Evolutionary conservation across 2,888 invertebrate genomes (phyloP), one percentile per base, ranked within the genome.

Genomic region (Mycalesis mineus): DNA sequence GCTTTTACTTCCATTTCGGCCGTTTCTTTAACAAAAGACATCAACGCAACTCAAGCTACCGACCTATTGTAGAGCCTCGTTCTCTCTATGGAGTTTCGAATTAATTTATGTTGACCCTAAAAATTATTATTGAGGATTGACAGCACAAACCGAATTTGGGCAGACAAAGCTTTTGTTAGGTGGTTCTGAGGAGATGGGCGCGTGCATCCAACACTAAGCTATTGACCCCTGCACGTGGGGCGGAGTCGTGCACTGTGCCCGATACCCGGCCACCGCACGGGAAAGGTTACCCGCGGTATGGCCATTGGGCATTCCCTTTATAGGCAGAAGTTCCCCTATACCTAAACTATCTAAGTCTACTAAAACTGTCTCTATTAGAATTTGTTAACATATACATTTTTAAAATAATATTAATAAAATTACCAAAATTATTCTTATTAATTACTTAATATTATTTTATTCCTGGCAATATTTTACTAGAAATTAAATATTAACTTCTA

Each of bases 161-260:
- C 52, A 67, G 67, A 75, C 70, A 72, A 71, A 74, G 74, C 68
- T 68, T 65, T 65, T 60, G 40, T 58, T 65, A 60, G 62, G 13
- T 39, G 28, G 37, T 37, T 41, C 54, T 56, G 57, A 68, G 64
- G 65, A 37, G 65, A 56, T 42, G 68, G 62, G 69, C 71, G 73
- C 71, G 72, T 72, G 75, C 70, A 74, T 50, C 39, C 29, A 40
- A 28, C 39, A 39, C 66, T 66, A 72, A 79, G 84, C 73, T 83
- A 80, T 81, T 82, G 84, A 84, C 81, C 83, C 75, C 72, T 74
- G 68, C 82, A 81, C 80, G 81, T 80, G 83, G 72, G 71, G 61
- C 57, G 50, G 41, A 47, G 65, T 64, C 68, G 69, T 71, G 65
- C 69, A 61, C 65, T 62, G 57, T 65, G 65, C 69, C 51, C 31